These are phyloP conservation scores for Pyrocoelia pectoralis DNA, from an alignment of 2,888 invertebrate genomes.

Conservation along the genomic window DNA sequence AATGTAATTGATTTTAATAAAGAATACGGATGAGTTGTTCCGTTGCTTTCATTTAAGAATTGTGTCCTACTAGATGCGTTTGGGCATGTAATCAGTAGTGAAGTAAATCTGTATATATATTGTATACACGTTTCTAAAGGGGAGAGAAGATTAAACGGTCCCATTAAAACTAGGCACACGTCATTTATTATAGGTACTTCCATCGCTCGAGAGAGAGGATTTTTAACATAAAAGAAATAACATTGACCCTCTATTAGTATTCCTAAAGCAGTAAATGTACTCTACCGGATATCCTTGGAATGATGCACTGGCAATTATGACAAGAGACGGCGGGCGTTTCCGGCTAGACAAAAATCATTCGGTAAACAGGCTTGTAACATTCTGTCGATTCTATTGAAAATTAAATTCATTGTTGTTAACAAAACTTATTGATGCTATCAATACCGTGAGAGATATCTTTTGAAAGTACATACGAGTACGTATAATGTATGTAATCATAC, in stretches of 20 bases:
- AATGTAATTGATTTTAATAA: constrained; percentile 7
- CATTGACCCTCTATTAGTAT: constrained; percentile 37
- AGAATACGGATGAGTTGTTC: background rate
- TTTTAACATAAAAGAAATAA: constrained; percentile 16
- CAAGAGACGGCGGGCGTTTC: constrained; percentile 40
- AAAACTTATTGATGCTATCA: constrained; percentile 9
- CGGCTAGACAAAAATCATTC: constrained; percentile 36
- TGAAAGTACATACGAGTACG: background rate
- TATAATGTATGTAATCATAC: constrained; percentile 13
- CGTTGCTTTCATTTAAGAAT: background rate
- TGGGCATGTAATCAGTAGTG: background rate
- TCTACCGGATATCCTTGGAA: constrained; percentile 47
- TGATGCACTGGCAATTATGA: constrained; percentile 46
- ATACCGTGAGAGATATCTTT: constrained; percentile 14
- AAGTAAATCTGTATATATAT: background rate
- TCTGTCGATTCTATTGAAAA: constrained; percentile 25
- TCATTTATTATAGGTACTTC: background rate
- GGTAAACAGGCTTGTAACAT: constrained; percentile 1
- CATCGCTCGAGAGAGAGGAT: background rate
- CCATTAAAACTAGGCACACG: background rate
- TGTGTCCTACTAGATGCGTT: background rate
- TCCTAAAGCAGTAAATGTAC: constrained; percentile 36
- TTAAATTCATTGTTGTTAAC: constrained; percentile 19
- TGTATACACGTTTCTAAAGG: background rate
- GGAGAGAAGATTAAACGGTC: no score